Evolutionary conservation across 1,140 invertebrate genomes (phyloP).

Genomic region (Pseudomyrmex sp.): DNA sequence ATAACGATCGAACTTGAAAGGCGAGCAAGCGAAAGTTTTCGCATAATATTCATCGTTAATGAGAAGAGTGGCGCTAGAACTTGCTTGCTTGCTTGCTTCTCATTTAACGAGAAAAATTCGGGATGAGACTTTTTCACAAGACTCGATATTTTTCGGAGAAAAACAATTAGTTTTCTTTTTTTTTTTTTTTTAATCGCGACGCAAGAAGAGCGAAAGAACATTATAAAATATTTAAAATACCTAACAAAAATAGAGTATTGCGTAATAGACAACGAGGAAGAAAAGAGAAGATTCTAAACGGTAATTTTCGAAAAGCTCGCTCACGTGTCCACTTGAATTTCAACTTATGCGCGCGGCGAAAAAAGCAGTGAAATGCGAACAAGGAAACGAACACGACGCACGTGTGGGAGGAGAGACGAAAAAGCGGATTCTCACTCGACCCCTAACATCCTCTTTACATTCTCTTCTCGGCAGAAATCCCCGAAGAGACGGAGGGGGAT

Average conservation of each 20-base stretch:
- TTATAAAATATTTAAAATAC: slow-evolving; percentile 8
- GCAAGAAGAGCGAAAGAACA: too few relatives aligned
- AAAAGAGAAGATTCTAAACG: not conserved
- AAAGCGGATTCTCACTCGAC: slow-evolving; percentile 59
- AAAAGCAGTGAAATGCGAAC: not conserved
- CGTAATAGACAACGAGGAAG: too few relatives aligned
- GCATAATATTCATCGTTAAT: slow-evolving; percentile 56
- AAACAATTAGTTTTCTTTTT: too few relatives aligned
- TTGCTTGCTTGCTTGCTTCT: slow-evolving; percentile 20
- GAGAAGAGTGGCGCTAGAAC: slow-evolving; percentile 29
- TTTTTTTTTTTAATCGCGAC: too few relatives aligned
- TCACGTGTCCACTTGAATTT: too few relatives aligned
- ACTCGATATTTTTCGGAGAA: slow-evolving; percentile 33
- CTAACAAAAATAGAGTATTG: not conserved
- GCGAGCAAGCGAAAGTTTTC: slow-evolving; percentile 31
- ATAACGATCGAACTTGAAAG: slow-evolving; percentile 57
- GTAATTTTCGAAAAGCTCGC: not conserved
- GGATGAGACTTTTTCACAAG: slow-evolving; percentile 27
- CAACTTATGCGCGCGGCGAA: not conserved
- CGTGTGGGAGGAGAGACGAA: slow-evolving; percentile 30
- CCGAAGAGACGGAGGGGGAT: slow-evolving; percentile 34
- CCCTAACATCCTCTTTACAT: slow-evolving; percentile 70
- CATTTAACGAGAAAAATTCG: slow-evolving; percentile 62
- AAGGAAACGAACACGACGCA: not conserved
- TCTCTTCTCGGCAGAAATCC: slow-evolving; percentile 56